Evolutionary conservation across 2,797 vertebrate species (phyloP).

Genomic region (Acipenser transmontanus): DNA sequence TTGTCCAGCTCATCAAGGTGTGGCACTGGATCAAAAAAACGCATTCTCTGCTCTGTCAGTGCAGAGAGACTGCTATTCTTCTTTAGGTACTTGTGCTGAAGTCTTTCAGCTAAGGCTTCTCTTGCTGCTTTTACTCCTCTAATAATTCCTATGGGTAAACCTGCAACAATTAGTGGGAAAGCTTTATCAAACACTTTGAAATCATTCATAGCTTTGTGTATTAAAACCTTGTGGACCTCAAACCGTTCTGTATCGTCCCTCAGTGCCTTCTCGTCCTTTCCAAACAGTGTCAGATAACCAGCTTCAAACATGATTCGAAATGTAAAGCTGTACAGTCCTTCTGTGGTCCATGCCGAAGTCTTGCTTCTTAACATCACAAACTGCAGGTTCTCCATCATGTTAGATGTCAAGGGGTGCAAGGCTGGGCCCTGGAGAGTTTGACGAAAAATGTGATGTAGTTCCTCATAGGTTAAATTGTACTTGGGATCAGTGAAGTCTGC

Average conservation of each 20-base stretch:
- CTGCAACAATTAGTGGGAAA: slow-evolving; percentile 36
- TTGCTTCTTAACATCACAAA: slow-evolving; percentile 20
- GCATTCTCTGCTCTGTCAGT: slow-evolving; percentile 38
- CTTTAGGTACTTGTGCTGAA: slow-evolving; percentile 30
- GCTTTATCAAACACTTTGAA: slow-evolving; percentile 37
- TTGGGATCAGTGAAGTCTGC: slow-evolving; percentile 29
- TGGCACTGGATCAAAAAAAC: slow-evolving; percentile 31
- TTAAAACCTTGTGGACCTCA: slow-evolving; percentile 9
- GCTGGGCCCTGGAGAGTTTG: slow-evolving; percentile 37
- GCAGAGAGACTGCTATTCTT: slow-evolving; percentile 31
- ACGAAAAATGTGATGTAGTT: slow-evolving; percentile 36
- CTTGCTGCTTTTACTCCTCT: slow-evolving; percentile 30
- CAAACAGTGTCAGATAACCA: slow-evolving; percentile 41
- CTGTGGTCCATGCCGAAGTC: slow-evolving; percentile 26
- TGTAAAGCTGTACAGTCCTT: slow-evolving; percentile 38
- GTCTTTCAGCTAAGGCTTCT: slow-evolving; percentile 27
- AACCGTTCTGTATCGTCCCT: background rate
- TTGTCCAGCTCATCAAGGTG: slow-evolving; percentile 35
- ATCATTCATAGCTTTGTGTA: slow-evolving; percentile 26
- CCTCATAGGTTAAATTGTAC: slow-evolving; percentile 23
- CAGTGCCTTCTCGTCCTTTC: slow-evolving; percentile 22
- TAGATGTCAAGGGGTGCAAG: slow-evolving; percentile 27
- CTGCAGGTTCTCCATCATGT: slow-evolving; percentile 38
- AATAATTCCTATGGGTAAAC: slow-evolving; percentile 34
- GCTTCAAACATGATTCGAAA: slow-evolving; percentile 45